Evolutionary conservation across 1,140 invertebrate species (phyloP).

Genomic region (Anoplophora glabripennis): DNA sequence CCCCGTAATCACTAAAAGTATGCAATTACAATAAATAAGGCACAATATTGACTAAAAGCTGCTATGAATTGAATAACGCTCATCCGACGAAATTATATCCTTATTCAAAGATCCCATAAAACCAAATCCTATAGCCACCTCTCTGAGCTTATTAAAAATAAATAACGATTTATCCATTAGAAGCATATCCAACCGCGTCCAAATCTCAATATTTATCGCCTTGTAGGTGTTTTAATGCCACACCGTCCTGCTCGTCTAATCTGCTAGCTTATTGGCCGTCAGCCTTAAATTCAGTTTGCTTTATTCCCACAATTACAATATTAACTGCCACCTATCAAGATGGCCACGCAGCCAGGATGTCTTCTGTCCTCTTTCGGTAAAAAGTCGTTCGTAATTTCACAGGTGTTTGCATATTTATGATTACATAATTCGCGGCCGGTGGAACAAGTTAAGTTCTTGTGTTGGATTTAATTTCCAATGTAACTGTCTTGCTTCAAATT

Average conservation of each 20-base stretch:
- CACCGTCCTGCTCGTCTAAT: conserved; percentile 15
- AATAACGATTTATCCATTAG: conserved; percentile 21
- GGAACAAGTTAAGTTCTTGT: not conserved
- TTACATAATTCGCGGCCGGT: not conserved
- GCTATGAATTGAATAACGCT: too few relatives aligned
- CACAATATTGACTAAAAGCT: too few relatives aligned
- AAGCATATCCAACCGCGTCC: conserved; percentile 22
- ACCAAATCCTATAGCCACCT: too few relatives aligned
- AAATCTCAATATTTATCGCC: conserved; percentile 28
- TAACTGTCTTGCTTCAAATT: too few relatives aligned
- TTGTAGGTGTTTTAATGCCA: conserved; percentile 25
- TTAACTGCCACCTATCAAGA: conserved; percentile 20
- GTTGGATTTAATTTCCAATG: too few relatives aligned
- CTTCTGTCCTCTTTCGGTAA: conserved; percentile 13
- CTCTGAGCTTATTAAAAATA: conserved; percentile 8
- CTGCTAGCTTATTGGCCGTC: conserved; percentile 14
- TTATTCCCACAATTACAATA: conserved; percentile 22
- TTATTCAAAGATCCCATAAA: too few relatives aligned
- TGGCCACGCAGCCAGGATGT: conserved; percentile 12
- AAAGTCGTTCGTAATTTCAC: conserved; percentile 18
- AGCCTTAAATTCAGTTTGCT: conserved; percentile 16
- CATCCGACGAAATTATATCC: too few relatives aligned
- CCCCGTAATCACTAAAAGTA: too few relatives aligned
- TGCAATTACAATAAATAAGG: too few relatives aligned
- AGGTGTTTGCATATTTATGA: conserved; percentile 20